Evolutionary conservation across 2,888 invertebrate species (phyloP), one percentile per base, ranked within the genome.

Genomic region (Hecatera dysodea): DNA sequence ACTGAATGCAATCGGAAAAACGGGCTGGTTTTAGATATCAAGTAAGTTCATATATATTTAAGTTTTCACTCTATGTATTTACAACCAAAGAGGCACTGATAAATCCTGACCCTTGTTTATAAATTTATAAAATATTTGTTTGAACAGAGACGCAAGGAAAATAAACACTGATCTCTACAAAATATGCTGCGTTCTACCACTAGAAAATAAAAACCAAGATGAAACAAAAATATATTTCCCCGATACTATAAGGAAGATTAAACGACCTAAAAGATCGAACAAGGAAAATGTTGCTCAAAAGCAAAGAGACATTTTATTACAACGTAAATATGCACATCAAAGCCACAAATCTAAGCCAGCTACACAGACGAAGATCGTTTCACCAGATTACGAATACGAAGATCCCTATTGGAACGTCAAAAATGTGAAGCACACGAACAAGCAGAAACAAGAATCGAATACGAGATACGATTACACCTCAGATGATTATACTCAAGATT

Each of bases 341-440:
- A 75, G 70, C 36, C 75, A 78, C 27, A 89, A 87, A 76, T 24
- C 74, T n/a, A 90, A 84, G 46, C 77, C 73, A 33, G 61, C 82
- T 19, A 72, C 85, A 24, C 78, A 84, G 42, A 79, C 83, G 22
- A 87, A 78, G 79, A 90, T 93, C 60, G 89, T 90, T 5, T 90
- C 90, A 46, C 83, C 89, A 22, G 90, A 91, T 56, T 88, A 93
- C 27, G 92, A 85, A 33, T 72, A 94, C 39, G 85, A 88, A 46
- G 95, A 96, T 80, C 95, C 95, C 2, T 96, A 95, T 76, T 93
- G 91, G 90, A 96, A 96, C 84, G 90, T 95, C 15, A 95, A 94
- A 86, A 93, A 90, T 76, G 73, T 84, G 6, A 91, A 92, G 67
- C 86, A 90, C 27, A 86, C 89, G 66, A 86, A 85, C 33, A 84